These are phyloP conservation scores for Pseudopodoces humilis DNA, from an alignment of 2,113 vertebrate species.

Conservation along the genomic window DNA sequence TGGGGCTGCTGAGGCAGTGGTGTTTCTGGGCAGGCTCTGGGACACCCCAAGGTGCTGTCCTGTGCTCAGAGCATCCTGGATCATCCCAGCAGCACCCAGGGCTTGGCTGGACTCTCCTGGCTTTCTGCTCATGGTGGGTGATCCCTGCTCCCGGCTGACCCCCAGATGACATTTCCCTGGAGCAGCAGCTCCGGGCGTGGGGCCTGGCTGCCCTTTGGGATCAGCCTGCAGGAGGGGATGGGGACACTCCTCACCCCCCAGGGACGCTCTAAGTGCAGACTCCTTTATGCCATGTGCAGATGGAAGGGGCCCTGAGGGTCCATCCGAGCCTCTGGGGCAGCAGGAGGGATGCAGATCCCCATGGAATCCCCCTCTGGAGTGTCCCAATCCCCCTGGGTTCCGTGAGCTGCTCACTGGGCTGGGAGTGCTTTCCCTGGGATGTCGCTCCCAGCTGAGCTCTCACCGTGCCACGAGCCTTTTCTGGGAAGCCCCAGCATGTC, in stretches of 20 bases:
- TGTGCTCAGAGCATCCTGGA: background rate
- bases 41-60: rapidly evolving
- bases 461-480: rapidly evolving
- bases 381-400: background rate
- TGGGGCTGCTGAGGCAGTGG: background rate
- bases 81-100: background rate
- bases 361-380: background rate
- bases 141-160: background rate
- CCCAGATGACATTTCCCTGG: background rate
- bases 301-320: background rate
- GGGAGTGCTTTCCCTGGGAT: background rate
- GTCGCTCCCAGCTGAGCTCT: background rate
- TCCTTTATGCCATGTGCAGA: background rate
- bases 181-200: background rate
- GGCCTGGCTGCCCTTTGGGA: background rate
- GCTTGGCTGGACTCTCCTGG: background rate
- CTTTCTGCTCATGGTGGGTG: rapidly evolving
- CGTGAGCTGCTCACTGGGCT: background rate
- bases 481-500: background rate
- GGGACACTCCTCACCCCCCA: background rate
- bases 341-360: background rate
- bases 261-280: background rate
- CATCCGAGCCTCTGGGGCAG: background rate
- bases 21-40: rapidly evolving
- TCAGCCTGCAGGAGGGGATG: background rate